These are phyloP conservation scores for Sinopyrophorus schimmeli DNA, from an alignment of 2,888 invertebrate genomes.

Conservation along the genomic window DNA sequence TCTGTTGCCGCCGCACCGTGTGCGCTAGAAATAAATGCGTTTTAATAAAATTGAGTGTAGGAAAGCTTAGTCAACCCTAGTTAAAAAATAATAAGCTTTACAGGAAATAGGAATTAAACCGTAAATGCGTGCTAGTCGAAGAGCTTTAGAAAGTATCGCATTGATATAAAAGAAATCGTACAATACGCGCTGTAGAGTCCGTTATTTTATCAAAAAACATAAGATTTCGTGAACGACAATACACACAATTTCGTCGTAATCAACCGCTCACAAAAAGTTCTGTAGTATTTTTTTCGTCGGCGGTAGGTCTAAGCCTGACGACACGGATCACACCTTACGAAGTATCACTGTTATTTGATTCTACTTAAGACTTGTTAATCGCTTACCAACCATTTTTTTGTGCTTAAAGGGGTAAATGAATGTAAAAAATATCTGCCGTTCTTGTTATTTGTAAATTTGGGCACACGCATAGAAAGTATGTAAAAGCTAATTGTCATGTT, in stretches of 20 bases:
- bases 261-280: conserved; percentile 30
- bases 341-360: conserved; percentile 48
- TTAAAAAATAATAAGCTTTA: too few species aligned
- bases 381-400: conserved; percentile 25
- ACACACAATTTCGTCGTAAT: conserved; percentile 38
- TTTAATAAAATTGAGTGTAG: too few species aligned
- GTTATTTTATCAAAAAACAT: conserved; percentile 24
- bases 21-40: not conserved
- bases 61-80: too few species aligned
- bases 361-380: conserved; percentile 41
- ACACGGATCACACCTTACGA: conserved; percentile 44
- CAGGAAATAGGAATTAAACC: conserved; percentile 28
- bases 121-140: conserved; percentile 11
- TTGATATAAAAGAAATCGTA: conserved; percentile 24
- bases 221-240: conserved; percentile 31
- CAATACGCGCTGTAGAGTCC: conserved; percentile 26
- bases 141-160: conserved; percentile 13
- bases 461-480: conserved; percentile 16
- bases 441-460: conserved; percentile 16
- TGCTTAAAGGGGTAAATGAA: conserved; percentile 25
- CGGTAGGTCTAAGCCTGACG: conserved; percentile 25
- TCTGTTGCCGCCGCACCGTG: not conserved
- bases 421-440: conserved; percentile 14
- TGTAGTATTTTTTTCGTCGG: conserved; percentile 29
- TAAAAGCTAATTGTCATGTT: conserved; percentile 9